Percentiles rank a stretch among this genome's conserved stretches.
phyloP scores from a whole-genome alignment of 2,113 vertebrate genomes.

The Maccullochella peelii region DNA sequence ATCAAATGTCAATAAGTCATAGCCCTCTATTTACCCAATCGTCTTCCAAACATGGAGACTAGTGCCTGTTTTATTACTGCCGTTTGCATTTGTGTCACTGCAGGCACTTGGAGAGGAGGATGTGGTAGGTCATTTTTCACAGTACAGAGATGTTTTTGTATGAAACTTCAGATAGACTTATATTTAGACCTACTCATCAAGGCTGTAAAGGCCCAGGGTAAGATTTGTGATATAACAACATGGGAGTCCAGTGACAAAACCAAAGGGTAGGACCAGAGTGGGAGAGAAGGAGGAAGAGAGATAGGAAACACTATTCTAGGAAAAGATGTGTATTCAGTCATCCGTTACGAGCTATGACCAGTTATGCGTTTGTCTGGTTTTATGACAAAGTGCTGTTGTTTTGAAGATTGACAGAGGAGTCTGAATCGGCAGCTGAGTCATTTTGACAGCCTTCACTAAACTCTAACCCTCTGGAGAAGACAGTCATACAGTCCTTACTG shows the following conservation, averaged over 20 bases:
- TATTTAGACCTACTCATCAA: slow-evolving; percentile 39
- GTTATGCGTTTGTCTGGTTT: not conserved
- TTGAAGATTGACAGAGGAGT: not conserved
- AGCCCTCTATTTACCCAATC: not conserved
- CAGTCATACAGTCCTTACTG: not conserved
- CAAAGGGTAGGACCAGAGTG: not conserved
- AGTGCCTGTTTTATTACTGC: not conserved
- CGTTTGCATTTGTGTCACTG: slow-evolving; percentile 7
- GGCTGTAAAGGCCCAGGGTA: not conserved
- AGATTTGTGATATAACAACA: not conserved
- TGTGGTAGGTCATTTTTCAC: slow-evolving; percentile 2
- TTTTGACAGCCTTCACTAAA: slow-evolving; percentile 5
- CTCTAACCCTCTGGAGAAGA: not conserved
- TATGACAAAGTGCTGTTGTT: slow-evolving; percentile 20
- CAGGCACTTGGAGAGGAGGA: not conserved
- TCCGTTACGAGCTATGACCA: not conserved
- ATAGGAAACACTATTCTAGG: not conserved
- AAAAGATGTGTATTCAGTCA: not conserved
- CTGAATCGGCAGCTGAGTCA: slow-evolving; percentile 14
- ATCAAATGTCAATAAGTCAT: not conserved
- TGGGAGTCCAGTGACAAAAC: not conserved
- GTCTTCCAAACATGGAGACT: not conserved
- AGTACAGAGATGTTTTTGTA: not conserved
- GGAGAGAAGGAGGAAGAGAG: not conserved
- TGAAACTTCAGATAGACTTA: slow-evolving; percentile 10